These are phyloP conservation scores for Asteroscopus sphinx DNA, from an alignment of 2,888 invertebrate genomes.

Conservation along the genomic window DNA sequence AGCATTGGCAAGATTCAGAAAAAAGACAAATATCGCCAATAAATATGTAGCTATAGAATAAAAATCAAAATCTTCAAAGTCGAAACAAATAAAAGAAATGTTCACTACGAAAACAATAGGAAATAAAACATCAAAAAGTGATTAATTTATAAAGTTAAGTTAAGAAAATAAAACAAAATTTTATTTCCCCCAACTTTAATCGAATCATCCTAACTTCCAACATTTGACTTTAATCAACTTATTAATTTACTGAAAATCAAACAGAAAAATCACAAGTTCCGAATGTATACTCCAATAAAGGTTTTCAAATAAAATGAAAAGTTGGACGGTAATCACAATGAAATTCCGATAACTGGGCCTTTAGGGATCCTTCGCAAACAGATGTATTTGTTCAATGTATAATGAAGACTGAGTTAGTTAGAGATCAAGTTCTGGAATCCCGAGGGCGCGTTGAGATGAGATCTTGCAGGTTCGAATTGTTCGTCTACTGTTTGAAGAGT, in stretches of 20 bases:
- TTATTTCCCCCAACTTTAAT: constrained; percentile 25
- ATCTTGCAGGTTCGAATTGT: constrained; percentile 48
- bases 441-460: constrained; percentile 47
- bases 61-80: no score
- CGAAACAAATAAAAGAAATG: not conserved
- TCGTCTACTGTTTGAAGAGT: constrained; percentile 52
- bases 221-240: constrained; percentile 39
- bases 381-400: constrained; percentile 64
- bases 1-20: no score
- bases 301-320: constrained; percentile 53
- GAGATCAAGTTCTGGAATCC: constrained; percentile 55
- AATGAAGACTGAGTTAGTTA: constrained; percentile 65
- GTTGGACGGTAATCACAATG: constrained; percentile 58
- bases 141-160: constrained; percentile 29
- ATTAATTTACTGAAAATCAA: constrained; percentile 53
- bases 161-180: constrained; percentile 33
- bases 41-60: no score
- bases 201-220: constrained; percentile 39
- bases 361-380: constrained; percentile 58
- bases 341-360: constrained; percentile 55
- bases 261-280: constrained; percentile 55
- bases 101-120: not conserved
- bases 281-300: constrained; percentile 40
- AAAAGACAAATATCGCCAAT: not conserved
- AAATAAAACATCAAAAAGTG: constrained; percentile 13